Evolutionary conservation across 2,888 invertebrate species (phyloP).

Genomic region (Gymnocheta viridis): DNA sequence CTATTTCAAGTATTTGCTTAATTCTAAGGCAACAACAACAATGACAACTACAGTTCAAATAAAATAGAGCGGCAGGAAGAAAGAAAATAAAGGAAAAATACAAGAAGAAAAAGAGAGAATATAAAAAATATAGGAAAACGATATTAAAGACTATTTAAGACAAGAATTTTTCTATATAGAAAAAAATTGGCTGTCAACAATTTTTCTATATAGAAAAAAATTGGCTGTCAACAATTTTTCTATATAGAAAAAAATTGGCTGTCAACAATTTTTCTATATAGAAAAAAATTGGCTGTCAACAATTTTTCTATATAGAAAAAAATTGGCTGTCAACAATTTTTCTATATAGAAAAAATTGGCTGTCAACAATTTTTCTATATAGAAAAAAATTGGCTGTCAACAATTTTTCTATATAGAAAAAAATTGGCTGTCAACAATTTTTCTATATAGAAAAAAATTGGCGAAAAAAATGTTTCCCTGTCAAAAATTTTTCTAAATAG

Average conservation of each 20-base stretch:
- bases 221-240: neutral
- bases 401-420: neutral
- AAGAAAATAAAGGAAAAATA: neutral
- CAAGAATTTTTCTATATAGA: neutral
- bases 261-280: neutral
- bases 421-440: neutral
- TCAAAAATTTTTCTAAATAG: neutral
- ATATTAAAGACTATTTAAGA: neutral
- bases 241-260: neutral
- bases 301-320: neutral
- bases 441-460: neutral
- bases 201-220: neutral
- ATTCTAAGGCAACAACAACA: constrained; percentile 69
- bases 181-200: neutral
- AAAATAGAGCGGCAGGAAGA: neutral
- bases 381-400: neutral
- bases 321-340: neutral
- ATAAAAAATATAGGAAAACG: neutral
- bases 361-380: neutral
- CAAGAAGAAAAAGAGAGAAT: neutral
- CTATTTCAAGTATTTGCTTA: constrained; percentile 53
- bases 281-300: neutral
- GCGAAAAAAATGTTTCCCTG: neutral
- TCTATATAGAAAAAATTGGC: neutral
- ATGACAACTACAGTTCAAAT: constrained; percentile 38